Evolutionary conservation across 2,888 invertebrate genomes (phyloP).

Genomic region (Drosophila pullipes): DNA sequence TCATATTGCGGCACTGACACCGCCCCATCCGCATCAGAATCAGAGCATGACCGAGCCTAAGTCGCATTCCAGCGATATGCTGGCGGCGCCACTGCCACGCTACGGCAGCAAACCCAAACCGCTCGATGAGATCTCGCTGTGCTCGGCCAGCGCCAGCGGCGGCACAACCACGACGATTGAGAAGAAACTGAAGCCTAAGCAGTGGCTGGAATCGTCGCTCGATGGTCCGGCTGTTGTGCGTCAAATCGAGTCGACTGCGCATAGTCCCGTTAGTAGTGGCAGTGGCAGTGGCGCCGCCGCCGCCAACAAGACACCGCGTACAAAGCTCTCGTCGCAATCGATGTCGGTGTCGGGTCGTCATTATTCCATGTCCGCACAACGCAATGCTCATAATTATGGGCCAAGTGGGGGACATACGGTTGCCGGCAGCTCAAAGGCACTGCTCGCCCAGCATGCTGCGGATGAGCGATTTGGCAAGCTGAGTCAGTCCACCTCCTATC

Average conservation of each 20-base stretch:
- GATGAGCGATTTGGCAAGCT: conserved; percentile 76
- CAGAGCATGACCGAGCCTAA: conserved; percentile 63
- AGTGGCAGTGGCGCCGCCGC: conserved; percentile 36
- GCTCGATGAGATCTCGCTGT: conserved; percentile 83
- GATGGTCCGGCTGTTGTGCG: conserved; percentile 83
- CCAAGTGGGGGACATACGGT: conserved; percentile 42
- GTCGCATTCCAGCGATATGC: conserved; percentile 82
- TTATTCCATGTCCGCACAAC: conserved; percentile 75
- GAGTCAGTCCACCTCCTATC: conserved; percentile 84
- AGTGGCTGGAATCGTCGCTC: conserved; percentile 85
- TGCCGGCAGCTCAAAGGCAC: conserved; percentile 61
- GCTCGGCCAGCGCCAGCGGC: conserved; percentile 61
- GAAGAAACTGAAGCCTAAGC: conserved; percentile 84
- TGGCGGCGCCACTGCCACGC: conserved; percentile 69
- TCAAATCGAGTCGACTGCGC: conserved; percentile 60
- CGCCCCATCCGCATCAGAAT: conserved; percentile 58
- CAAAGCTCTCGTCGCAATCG: conserved; percentile 84
- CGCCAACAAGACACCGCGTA: conserved; percentile 50
- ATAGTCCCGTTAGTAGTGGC: conserved; percentile 48
- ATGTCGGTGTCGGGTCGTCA: conserved; percentile 81
- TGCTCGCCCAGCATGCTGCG: conserved; percentile 63
- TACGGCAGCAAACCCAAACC: conserved; percentile 66
- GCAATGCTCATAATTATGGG: conserved; percentile 48
- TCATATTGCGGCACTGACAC: conserved; percentile 72
- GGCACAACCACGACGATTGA: conserved; percentile 60